A percentile compares a stretch with the other conserved stretches of the same genome.
Evolutionary conservation across 2,797 vertebrate species (phyloP).

Genomic region (Tamandua tetradactyla): DNA sequence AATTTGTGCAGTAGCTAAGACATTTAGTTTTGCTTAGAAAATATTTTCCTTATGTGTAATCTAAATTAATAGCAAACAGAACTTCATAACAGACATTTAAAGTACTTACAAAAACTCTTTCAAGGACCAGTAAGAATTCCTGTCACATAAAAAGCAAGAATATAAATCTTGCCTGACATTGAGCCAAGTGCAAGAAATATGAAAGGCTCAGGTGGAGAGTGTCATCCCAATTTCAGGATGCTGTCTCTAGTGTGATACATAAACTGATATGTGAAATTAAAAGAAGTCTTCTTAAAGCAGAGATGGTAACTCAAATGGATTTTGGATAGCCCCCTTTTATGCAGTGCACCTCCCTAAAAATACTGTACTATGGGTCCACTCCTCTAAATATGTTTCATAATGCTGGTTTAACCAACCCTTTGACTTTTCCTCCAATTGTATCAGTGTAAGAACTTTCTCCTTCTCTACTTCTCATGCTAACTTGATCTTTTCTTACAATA

Average conservation of each 20-base stretch:
- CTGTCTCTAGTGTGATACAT: neutral
- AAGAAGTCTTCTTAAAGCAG: neutral
- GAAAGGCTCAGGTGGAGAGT: neutral
- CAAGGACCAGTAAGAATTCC: neutral
- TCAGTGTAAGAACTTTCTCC: neutral
- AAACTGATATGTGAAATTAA: neutral
- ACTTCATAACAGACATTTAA: slow-evolving; percentile 16
- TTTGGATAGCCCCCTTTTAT: neutral
- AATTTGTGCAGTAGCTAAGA: slow-evolving; percentile 1
- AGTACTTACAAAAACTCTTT: neutral
- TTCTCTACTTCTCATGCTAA: neutral
- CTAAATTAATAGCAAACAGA: neutral
- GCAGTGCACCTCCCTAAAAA: neutral
- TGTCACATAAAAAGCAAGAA: neutral
- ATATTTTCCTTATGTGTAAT: neutral
- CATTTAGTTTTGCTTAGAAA: slow-evolving; percentile 38
- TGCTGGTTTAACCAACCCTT: neutral
- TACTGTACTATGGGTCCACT: neutral
- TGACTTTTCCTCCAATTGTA: neutral
- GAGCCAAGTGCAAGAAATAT: neutral
- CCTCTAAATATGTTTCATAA: neutral
- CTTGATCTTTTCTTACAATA: neutral
- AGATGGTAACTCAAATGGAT: neutral
- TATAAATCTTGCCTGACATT: slow-evolving; percentile 14
- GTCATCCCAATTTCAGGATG: neutral